These are phyloP conservation scores for Gorsachius magnificus DNA, from an alignment of 2,797 vertebrate genomes.

Conservation along the genomic window DNA sequence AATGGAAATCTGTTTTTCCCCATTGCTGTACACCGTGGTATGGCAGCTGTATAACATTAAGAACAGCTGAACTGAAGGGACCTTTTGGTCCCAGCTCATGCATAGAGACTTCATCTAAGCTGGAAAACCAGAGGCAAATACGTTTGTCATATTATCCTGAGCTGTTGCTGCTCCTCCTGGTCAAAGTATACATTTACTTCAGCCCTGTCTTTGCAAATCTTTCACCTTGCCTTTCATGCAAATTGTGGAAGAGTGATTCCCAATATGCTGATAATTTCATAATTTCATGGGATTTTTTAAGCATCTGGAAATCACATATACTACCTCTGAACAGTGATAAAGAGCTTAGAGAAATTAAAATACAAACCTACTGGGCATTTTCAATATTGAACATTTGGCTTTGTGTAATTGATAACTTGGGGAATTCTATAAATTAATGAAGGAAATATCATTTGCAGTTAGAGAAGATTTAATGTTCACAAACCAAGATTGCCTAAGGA, in stretches of 20 bases:
- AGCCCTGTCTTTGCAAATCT: slow-evolving; percentile 19
- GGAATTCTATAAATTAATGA: slow-evolving; percentile 56
- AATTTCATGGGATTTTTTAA: slow-evolving; percentile 4
- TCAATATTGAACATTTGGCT: neutral
- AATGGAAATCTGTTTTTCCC: slow-evolving; percentile 7
- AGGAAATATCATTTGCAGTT: slow-evolving; percentile 24
- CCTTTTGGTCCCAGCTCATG: neutral
- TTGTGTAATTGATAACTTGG: slow-evolving; percentile 29
- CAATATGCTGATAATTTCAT: neutral
- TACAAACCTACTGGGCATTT: slow-evolving; percentile 38
- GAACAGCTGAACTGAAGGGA: neutral
- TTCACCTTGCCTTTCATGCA: neutral
- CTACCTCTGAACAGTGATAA: neutral
- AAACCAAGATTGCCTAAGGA: neutral
- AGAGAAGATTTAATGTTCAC: neutral
- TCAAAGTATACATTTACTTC: neutral
- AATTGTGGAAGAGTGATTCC: neutral
- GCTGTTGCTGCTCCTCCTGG: neutral
- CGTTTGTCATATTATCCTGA: neutral
- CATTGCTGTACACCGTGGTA: neutral
- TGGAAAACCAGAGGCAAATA: neutral
- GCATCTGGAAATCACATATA: neutral
- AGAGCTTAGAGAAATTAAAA: slow-evolving; percentile 47
- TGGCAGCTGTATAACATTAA: neutral
- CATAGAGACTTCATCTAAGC: neutral